Conservation (phyloP, 2,113 vertebrate species). For the Clupea harengus region DNA sequence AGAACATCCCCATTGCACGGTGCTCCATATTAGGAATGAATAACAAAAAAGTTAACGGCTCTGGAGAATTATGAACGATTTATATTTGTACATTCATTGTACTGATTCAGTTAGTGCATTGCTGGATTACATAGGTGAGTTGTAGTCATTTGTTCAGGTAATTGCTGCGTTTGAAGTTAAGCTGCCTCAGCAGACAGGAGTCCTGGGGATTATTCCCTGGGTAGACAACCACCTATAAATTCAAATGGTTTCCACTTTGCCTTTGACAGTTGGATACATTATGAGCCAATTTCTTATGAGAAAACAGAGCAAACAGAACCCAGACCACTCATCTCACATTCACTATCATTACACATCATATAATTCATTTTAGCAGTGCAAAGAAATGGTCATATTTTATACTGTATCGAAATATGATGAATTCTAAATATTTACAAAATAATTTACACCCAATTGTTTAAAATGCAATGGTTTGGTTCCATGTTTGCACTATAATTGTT, state of each 20-base stretch:
- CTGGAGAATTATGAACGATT: not conserved
- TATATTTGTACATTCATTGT: not conserved
- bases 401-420: not conserved
- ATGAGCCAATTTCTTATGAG: not conserved
- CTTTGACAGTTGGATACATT: not conserved
- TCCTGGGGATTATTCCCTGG: not conserved
- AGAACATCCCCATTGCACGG: not conserved
- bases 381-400: not conserved
- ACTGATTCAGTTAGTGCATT: not conserved
- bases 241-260: not conserved
- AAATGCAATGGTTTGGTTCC: not conserved
- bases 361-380: not conserved
- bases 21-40: not conserved
- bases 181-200: constrained; percentile 12
- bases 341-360: not conserved
- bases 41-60: constrained; percentile 1
- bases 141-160: constrained; percentile 16
- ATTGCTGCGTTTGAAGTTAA: constrained; percentile 15
- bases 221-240: constrained; percentile 11
- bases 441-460: not conserved
- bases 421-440: not conserved
- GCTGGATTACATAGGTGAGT: not conserved
- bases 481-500: not conserved
- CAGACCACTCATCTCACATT: not conserved
- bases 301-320: not conserved